Evolutionary conservation across 2,113 vertebrate species (phyloP).

Genomic region (Mola mola): DNA sequence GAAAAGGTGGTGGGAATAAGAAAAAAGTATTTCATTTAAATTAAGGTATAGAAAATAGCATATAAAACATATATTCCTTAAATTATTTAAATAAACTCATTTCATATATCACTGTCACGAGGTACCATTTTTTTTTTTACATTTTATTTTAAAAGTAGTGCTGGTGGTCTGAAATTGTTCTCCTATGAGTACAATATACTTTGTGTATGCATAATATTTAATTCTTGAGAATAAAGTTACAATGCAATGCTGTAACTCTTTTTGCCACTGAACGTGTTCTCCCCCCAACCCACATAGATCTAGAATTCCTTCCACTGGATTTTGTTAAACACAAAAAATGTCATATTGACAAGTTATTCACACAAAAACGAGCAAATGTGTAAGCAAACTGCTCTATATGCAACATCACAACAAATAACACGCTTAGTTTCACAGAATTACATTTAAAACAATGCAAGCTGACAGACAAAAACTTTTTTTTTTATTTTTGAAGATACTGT

Average conservation of each 20-base stretch:
- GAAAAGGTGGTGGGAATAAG: constrained; percentile 81
- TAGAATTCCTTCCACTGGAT: constrained; percentile 75
- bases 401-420: constrained; percentile 86
- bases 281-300: constrained; percentile 73
- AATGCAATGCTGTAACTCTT: constrained; percentile 86
- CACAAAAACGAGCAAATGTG: constrained; percentile 85
- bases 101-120: constrained; percentile 85
- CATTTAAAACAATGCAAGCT: constrained; percentile 86
- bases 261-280: constrained; percentile 76
- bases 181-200: constrained; percentile 85
- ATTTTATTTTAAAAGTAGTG: constrained; percentile 85
- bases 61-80: constrained; percentile 89
- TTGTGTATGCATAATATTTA: constrained; percentile 86
- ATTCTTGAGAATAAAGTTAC: constrained; percentile 84
- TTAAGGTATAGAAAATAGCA: constrained; percentile 87
- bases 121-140: constrained; percentile 79
- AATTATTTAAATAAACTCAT: constrained; percentile 88
- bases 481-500: constrained; percentile 83
- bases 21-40: constrained; percentile 82
- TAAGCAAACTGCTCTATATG: constrained; percentile 84
- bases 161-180: constrained; percentile 87
- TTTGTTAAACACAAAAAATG: constrained; percentile 80
- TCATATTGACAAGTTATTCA: constrained; percentile 82
- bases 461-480: constrained; percentile 81
- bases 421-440: constrained; percentile 83